These are phyloP conservation scores for Aeoliscus strigatus DNA, from an alignment of 2,797 vertebrate genomes.

Conservation along the genomic window DNA sequence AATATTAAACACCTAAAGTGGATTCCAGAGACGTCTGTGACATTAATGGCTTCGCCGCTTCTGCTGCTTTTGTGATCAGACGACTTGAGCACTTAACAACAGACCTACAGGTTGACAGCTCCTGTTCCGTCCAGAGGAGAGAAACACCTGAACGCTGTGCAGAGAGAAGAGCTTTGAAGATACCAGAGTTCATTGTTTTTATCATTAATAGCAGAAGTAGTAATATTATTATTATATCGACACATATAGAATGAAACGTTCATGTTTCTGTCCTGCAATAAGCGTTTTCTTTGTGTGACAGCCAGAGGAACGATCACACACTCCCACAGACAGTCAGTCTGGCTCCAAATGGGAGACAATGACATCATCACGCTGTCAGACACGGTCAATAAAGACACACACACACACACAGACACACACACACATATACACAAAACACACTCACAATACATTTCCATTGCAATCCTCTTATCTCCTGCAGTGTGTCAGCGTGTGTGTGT, in stretches of 20 bases:
- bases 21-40: conserved; percentile 40
- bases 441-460: conserved; percentile 1
- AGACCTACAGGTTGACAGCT: neutral
- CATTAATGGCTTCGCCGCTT: conserved; percentile 35
- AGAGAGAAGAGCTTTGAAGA: no score
- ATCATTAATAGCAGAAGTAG: no score
- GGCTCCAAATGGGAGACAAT: conserved; percentile 39
- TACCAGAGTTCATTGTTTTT: no score
- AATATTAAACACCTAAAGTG: conserved; percentile 64
- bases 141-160: no score
- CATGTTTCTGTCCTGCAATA: no score
- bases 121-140: no score
- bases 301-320: neutral
- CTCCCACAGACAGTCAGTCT: conserved; percentile 42
- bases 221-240: no score
- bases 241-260: no score
- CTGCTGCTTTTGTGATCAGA: conserved; percentile 10
- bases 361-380: conserved; percentile 52
- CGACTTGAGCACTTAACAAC: neutral
- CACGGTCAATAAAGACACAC: conserved; percentile 45
- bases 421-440: neutral
- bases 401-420: conserved; percentile 8
- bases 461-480: conserved; percentile 1
- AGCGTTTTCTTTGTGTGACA: neutral
- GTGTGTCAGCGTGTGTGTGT: neutral